Percentiles rank a stretch among this genome's conserved stretches.
Evolutionary conservation across 2,888 invertebrate species (phyloP).

Genomic region (Drosophila pseudotalamancana): DNA sequence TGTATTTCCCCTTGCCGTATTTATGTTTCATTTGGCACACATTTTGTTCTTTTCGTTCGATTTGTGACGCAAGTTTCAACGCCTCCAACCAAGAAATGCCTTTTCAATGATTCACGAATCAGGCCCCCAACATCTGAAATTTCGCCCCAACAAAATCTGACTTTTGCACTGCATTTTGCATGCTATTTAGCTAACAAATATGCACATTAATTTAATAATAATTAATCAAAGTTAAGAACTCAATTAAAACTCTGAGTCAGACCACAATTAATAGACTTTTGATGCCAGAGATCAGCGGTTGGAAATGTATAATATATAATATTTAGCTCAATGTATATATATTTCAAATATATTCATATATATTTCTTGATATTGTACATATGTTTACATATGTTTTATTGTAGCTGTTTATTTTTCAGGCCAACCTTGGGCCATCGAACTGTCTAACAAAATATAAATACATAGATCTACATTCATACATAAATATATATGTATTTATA

Average conservation of each 20-base stretch:
- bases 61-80: constrained; percentile 63
- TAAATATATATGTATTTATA: constrained; percentile 5
- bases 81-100: constrained; percentile 45
- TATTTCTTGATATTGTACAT: constrained; percentile 33
- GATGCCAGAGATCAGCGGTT: constrained; percentile 14
- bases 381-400: constrained; percentile 57
- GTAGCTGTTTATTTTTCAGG: constrained; percentile 35
- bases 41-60: constrained; percentile 60
- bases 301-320: constrained; percentile 6
- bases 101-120: constrained; percentile 47
- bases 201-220: constrained; percentile 13
- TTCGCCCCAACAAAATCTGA: constrained; percentile 17
- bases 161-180: constrained; percentile 1
- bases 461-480: constrained; percentile 4
- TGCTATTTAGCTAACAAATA: neutral
- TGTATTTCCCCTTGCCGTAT: constrained; percentile 7
- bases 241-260: constrained; percentile 36
- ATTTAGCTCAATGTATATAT: neutral
- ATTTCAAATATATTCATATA: neutral
- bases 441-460: constrained; percentile 22
- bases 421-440: constrained; percentile 66
- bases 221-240: constrained; percentile 7
- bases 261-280: constrained; percentile 34
- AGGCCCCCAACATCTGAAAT: constrained; percentile 17
- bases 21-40: constrained; percentile 68